Conservation (phyloP, 2,113 vertebrate genomes). For the Tetrax tetrax region DNA sequence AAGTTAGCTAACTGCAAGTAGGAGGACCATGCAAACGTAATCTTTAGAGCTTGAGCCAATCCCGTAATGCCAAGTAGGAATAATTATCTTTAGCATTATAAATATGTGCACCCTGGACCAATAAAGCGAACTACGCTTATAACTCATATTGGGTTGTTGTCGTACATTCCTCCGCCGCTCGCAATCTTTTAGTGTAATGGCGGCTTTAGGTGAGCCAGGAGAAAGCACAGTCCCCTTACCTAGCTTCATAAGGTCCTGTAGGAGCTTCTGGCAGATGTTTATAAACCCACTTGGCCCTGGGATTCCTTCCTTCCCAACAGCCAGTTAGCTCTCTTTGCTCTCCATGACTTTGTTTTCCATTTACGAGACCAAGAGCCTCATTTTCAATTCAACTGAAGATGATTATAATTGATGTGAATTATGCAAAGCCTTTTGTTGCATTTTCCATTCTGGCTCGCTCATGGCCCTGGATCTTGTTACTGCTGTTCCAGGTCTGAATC, state of each 20-base stretch:
- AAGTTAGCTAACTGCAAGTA: no score
- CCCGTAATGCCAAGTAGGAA: no score
- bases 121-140: no score
- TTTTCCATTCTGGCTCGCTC: slow-evolving; percentile 7
- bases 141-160: no score
- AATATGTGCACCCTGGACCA: no score
- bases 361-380: background rate
- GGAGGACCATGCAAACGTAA: no score
- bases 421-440: slow-evolving; percentile 14
- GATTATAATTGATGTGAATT: slow-evolving; percentile 58
- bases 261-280: background rate
- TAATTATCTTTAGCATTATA: no score
- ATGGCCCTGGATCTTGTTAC: background rate
- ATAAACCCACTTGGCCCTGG: background rate
- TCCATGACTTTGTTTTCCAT: background rate
- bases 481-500: background rate
- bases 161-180: no score
- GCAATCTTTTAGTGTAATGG: background rate
- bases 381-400: slow-evolving; percentile 38
- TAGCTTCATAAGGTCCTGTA: background rate
- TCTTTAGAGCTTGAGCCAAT: no score
- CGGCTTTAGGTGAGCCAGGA: background rate
- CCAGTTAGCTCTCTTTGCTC: background rate
- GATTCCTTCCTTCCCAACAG: background rate
- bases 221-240: background rate